phyloP scores from a whole-genome alignment of 2,113 vertebrate genomes.

The Mesembrinibis cayennensis region DNA sequence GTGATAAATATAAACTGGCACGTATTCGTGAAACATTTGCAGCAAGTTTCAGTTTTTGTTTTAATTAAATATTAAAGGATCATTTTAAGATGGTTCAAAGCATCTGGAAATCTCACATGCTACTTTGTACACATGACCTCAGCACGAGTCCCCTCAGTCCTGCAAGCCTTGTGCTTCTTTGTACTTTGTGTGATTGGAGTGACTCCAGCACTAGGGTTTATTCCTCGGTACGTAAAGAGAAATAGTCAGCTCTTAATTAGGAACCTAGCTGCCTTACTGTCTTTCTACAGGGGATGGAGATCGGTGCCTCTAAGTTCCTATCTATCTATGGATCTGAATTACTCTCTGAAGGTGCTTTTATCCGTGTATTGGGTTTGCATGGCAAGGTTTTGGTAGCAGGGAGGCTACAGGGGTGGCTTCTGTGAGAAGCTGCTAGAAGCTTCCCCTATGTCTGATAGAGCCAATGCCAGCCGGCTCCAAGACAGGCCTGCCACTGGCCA shows the following conservation, averaged over 20 bases:
- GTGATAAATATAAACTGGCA: background rate
- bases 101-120: background rate
- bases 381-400: background rate
- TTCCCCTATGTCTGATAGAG: background rate
- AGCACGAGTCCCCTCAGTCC: background rate
- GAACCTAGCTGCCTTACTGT: background rate
- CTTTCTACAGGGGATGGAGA: background rate
- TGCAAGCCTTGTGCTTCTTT: background rate
- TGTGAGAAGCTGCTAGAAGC: background rate
- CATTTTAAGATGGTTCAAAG: background rate
- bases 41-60: background rate
- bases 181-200: background rate
- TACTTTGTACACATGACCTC: background rate
- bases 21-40: background rate
- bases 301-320: background rate
- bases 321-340: background rate
- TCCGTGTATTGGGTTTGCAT: background rate
- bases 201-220: background rate
- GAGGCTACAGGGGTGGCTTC: background rate
- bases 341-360: background rate
- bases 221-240: background rate
- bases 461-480: background rate
- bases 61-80: background rate
- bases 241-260: background rate
- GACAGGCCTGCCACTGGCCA: rapidly evolving